These are phyloP conservation scores for Nephrotoma flavescens DNA, from an alignment of 2,888 invertebrate species.

Conservation along the genomic window DNA sequence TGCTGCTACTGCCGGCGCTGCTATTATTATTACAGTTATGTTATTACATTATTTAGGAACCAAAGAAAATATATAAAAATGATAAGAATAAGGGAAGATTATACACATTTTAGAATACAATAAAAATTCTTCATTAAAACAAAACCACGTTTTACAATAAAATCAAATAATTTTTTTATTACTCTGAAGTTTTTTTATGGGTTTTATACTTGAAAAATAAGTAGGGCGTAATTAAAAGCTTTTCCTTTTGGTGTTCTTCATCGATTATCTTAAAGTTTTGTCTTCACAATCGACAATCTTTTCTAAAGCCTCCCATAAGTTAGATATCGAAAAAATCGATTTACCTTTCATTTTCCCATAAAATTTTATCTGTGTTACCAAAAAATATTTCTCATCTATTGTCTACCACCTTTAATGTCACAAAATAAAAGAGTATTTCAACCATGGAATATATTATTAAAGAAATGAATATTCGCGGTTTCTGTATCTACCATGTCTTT, in stretches of 20 bases:
- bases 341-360: neutral
- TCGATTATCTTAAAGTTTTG: neutral
- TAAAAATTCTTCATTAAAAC: neutral
- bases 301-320: neutral
- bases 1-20: neutral
- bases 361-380: neutral
- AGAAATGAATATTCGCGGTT: neutral
- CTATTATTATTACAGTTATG: neutral
- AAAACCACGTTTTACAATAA: neutral
- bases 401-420: neutral
- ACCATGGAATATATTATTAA: neutral
- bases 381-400: neutral
- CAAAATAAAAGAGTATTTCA: neutral
- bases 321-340: neutral
- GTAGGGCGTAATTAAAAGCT: neutral
- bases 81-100: neutral
- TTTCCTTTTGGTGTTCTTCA: neutral
- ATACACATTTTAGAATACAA: neutral
- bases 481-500: no score
- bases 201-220: neutral
- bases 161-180: neutral
- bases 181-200: neutral
- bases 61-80: neutral
- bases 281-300: neutral
- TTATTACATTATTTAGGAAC: neutral